Evolutionary conservation across 2,797 vertebrate genomes (phyloP), one percentile per base, ranked within the genome.

Genomic region (Silurus lanzhouensis): DNA sequence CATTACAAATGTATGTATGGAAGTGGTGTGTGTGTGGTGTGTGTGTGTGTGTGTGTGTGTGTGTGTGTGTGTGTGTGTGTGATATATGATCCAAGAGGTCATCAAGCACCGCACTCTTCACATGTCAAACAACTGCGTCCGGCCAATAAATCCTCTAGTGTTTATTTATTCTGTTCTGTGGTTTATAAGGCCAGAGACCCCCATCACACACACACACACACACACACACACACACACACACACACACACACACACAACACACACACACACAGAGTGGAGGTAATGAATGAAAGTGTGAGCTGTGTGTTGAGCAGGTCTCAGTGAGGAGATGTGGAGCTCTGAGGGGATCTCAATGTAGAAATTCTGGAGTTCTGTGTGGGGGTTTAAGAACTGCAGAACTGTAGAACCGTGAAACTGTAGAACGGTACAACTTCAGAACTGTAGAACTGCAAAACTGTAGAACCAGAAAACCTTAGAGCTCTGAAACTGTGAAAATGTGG

Each of bases 91-190:
- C 84, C 61, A 72, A 76, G 9, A 27, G 52, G 71, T 66, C 82
- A 76, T 83, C 82, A 76, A 82, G 48, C 63, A 76, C 46, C 5
- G 57, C 80, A 27, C 60, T 82, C 57, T 82, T 82, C 63, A 82
- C 64, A 82, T 76, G 85, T 82, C 85, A 86, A 86, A 86, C 85
- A 86, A 86, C 57, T 57, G 22, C 55, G 25, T 77, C 48, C 31
- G n/a, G 64, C 8, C 6, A 48, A 25, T 68, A 80, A 84, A 70
- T 79, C 83, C 44, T 12, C 12, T n/a, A 19, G 22, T 46, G 38
- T 85, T 81, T 66, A 66, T 81, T 81, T 85, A 72, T 38, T 13
- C 75, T 25, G 20, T 76, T 76, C n/a, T 25, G 8, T 31, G 58
- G 71, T 63, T 64, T 55, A 83, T 57, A 78, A 22, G 57, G 76